Percentiles rank a stretch among this genome's conserved stretches.
These are phyloP conservation scores for Nomada ruficornis DNA, from an alignment of 2,888 invertebrate genomes.

Conservation along the genomic window DNA sequence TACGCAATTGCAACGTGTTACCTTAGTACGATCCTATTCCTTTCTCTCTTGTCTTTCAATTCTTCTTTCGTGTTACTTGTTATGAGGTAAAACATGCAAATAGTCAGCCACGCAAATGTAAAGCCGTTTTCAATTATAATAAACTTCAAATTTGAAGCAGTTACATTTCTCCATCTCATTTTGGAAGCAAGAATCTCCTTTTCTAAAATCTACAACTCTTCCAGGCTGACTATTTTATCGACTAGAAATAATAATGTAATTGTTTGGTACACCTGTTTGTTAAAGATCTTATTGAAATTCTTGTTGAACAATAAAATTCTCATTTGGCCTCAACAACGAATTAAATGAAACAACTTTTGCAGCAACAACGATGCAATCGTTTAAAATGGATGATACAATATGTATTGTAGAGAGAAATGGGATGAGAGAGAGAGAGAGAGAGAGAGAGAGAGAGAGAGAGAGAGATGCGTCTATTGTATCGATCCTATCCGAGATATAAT, in stretches of 20 bases:
- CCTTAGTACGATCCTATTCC: slow-evolving; percentile 11
- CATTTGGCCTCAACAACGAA: neutral
- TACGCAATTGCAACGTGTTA: slow-evolving; percentile 22
- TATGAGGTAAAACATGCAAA: slow-evolving; percentile 24
- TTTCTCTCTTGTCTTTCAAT: slow-evolving; percentile 24
- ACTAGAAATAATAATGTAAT: slow-evolving; percentile 14
- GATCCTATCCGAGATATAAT: slow-evolving; percentile 43
- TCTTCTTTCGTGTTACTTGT: slow-evolving; percentile 9
- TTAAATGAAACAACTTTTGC: neutral
- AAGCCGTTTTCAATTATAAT: neutral
- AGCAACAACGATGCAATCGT: neutral
- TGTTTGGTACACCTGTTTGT: neutral
- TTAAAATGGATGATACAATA: neutral
- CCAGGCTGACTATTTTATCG: neutral
- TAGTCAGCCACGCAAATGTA: slow-evolving; percentile 10
- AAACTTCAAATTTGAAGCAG: too few species aligned
- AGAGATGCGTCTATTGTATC: slow-evolving; percentile 26
- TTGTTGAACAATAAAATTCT: neutral
- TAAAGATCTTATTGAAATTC: neutral
- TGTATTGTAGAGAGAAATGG: neutral
- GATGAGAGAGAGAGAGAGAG: neutral
- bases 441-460: neutral
- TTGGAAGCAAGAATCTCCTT: neutral
- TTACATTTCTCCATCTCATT: neutral
- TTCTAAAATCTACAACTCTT: neutral